Base-by-base conservation (phyloP, 1,140 invertebrate genomes). In the Cyrtorhinus lividipennis region DNA sequence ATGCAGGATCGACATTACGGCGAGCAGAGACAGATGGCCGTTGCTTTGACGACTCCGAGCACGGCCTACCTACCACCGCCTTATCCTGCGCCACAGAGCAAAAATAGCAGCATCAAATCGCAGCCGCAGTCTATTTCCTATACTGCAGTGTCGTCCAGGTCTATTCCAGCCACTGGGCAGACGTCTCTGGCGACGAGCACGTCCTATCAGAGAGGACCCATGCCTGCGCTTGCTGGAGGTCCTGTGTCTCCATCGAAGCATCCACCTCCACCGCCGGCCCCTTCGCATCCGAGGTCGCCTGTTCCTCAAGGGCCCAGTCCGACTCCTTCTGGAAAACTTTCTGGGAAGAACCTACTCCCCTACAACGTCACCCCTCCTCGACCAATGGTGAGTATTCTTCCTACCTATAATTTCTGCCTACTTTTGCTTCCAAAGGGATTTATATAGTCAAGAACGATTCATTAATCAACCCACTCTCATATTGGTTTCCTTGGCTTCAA, bases 311-410 rank as follows among this genome's bases (percentile, higher is more conserved):
- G 65, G 75, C 76, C 15, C 15, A 66, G 65, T 20, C 67, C 67
- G 18, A 68, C 67, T 68, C 71, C 65, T 67, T 69, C 64, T 64
- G 65, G 59, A 3, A 67, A 67, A 57, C 68, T 71, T 25, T 70
- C 73, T 67, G 81, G 83, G 1, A 89, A 92, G 73, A 84, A 85
- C 69, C 72, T 92, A 38, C 73, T 94, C 56, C 88, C 89, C 1
- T 94, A 90, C 68, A 92, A 88, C 76, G 85, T 94, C 15, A 93
- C 90, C 30, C 89, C 87, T 48, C 85, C 90, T 62, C 80, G 86
- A 65, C 86, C 87, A 25, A 78, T 75, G 72, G 78, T 80, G 73
- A 75, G 69, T 67, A 66, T 56, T 20, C 26, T 57, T 46, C 25
- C 25, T 24, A 56, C 44, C n/a, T n/a, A n/a, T n/a, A n/a, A n/a